Evolutionary conservation across 2,113 vertebrate genomes (phyloP).

Genomic region (Hippocampus comes): DNA sequence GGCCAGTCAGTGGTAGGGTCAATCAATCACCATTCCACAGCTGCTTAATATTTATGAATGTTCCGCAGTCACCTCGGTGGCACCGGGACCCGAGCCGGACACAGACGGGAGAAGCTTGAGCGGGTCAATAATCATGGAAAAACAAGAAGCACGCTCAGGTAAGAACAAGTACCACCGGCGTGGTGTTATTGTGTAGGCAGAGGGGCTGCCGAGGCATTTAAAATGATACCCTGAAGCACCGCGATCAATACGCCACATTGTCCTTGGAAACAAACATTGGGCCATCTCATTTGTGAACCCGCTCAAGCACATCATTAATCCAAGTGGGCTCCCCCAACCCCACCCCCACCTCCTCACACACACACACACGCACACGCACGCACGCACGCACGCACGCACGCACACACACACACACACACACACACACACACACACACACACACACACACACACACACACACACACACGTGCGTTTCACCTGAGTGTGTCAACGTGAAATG

Average conservation of each 20-base stretch:
- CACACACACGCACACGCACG: conserved; percentile 17
- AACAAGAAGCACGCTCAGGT: conserved; percentile 54
- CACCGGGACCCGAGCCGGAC: conserved; percentile 58
- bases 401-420: too few species aligned
- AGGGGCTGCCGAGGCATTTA: conserved; percentile 41
- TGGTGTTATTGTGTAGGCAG: conserved; percentile 10
- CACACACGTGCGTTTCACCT: conserved; percentile 26
- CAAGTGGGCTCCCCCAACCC: conserved; percentile 39
- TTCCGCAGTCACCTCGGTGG: conserved; percentile 65
- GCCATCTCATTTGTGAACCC: conserved; percentile 68
- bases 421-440: too few species aligned
- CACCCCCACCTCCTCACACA: not conserved
- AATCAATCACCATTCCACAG: conserved; percentile 72
- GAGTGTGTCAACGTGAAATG: conserved; percentile 64
- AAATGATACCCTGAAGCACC: conserved; percentile 54
- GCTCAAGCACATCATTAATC: conserved; percentile 76
- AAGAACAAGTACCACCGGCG: conserved; percentile 27
- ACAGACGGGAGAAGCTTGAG: conserved; percentile 47
- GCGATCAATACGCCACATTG: conserved; percentile 71
- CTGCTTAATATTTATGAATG: conserved; percentile 72
- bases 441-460: not conserved
- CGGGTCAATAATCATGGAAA: conserved; percentile 71
- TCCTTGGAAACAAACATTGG: conserved; percentile 72
- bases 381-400: not conserved
- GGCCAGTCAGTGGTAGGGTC: conserved; percentile 66